Conservation (phyloP, 1,140 invertebrate species). For the Drosophila grimshawi region DNA sequence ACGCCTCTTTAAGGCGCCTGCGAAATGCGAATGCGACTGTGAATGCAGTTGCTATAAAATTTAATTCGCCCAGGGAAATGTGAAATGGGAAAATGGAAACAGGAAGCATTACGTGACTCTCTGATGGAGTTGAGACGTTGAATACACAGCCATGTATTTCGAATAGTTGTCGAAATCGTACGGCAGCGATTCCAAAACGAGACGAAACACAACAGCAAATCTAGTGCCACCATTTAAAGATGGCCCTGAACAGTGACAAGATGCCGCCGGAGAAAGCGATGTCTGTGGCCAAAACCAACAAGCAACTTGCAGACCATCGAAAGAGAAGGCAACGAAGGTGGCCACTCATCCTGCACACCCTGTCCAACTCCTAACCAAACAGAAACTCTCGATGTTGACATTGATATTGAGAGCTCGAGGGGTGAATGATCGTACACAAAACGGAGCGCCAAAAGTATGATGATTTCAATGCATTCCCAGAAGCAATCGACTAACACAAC, state of each 20-base stretch:
- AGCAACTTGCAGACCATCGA: constrained; percentile 18
- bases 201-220: not conserved
- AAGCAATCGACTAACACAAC: no score
- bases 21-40: constrained; percentile 8
- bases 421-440: no score
- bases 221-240: not conserved
- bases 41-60: constrained; percentile 76
- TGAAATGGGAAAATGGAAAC: not conserved
- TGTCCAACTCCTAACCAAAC: not conserved
- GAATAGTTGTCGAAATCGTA: constrained; percentile 6
- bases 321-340: constrained; percentile 27
- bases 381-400: no score
- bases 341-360: not conserved
- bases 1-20: constrained; percentile 34
- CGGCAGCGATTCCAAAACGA: not conserved
- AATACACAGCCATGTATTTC: constrained; percentile 39
- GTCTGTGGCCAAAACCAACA: not conserved
- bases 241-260: constrained; percentile 12
- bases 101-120: constrained; percentile 10
- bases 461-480: no score
- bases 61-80: constrained; percentile 53
- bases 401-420: no score
- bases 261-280: not conserved
- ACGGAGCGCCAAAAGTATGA: no score
- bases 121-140: constrained; percentile 13